phyloP scores from a whole-genome alignment of 2,113 vertebrate genomes.

The Istiophorus platypterus region DNA sequence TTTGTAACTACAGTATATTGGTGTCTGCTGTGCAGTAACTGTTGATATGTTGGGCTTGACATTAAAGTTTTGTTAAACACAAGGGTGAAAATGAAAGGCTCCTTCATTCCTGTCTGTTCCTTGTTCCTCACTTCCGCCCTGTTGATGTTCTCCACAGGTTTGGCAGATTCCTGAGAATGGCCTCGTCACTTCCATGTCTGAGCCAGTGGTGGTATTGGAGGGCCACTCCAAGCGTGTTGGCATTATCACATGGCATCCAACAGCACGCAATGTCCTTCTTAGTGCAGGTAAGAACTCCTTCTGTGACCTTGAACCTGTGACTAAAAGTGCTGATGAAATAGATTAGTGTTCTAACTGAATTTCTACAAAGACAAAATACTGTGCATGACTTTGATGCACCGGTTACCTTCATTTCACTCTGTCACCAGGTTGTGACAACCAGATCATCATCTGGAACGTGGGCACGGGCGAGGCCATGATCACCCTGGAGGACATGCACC shows the following conservation, averaged over 20 bases:
- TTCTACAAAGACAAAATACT: background rate
- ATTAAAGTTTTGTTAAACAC: background rate
- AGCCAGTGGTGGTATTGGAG: constrained; percentile 93
- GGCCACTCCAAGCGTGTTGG: constrained; percentile 97
- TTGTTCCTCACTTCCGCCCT: constrained; percentile 6
- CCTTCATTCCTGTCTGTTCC: background rate
- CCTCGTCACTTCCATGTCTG: constrained; percentile 90
- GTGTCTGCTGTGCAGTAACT: background rate
- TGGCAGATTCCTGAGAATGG: constrained; percentile 98
- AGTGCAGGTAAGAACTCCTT: constrained; percentile 89
- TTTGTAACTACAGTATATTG: constrained; percentile 37
- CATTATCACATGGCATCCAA: constrained; percentile 96
- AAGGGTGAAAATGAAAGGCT: background rate
- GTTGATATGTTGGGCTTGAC: background rate
- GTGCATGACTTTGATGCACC: too few species aligned
- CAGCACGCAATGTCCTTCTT: constrained; percentile 94
- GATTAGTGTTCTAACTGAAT: too few species aligned
- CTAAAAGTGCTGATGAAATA: background rate
- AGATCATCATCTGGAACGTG: constrained; percentile 96
- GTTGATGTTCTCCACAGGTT: constrained; percentile 82
- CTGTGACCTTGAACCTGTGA: background rate
- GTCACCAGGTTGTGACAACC: constrained; percentile 90
- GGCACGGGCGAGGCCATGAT: constrained; percentile 93
- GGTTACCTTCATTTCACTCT: constrained; percentile 3
- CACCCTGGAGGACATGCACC: constrained; percentile 94